phyloP scores from a whole-genome alignment of 1,140 invertebrate species.

The Tetramorium simillimum region DNA sequence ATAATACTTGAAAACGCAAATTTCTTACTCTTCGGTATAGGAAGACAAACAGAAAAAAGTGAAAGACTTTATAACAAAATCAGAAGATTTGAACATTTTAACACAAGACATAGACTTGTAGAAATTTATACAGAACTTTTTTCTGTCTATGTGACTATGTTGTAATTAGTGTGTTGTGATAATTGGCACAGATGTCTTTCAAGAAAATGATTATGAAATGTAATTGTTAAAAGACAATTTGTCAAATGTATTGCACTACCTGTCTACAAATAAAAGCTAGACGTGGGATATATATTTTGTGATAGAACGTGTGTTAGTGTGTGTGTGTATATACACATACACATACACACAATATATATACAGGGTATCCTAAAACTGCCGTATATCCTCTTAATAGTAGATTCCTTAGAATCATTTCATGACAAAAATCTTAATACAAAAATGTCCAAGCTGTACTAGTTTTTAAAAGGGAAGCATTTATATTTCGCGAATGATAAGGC shows the following conservation, averaged over 20 bases:
- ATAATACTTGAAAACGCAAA: constrained; percentile 51
- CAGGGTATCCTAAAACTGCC: no score
- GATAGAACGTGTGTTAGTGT: constrained; percentile 46
- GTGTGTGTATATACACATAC: no score
- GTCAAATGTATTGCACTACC: constrained; percentile 72
- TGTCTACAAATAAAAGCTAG: constrained; percentile 78
- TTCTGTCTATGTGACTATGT: neutral
- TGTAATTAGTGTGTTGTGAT: neutral
- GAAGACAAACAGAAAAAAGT: constrained; percentile 58
- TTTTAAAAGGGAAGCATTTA: no score
- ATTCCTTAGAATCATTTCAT: no score
- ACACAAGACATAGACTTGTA: neutral
- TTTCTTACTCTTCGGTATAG: constrained; percentile 46
- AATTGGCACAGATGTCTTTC: neutral
- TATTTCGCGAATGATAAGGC: no score
- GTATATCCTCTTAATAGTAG: no score
- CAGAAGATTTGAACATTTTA: neutral
- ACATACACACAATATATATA: no score
- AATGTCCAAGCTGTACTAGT: no score
- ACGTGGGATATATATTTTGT: constrained; percentile 78
- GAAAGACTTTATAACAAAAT: constrained; percentile 11
- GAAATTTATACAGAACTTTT: neutral
- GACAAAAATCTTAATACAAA: no score
- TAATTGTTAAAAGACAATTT: constrained; percentile 51
- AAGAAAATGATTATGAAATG: neutral